Evolutionary conservation across 2,797 vertebrate genomes (phyloP).

Genomic region (Spheniscus humboldti): DNA sequence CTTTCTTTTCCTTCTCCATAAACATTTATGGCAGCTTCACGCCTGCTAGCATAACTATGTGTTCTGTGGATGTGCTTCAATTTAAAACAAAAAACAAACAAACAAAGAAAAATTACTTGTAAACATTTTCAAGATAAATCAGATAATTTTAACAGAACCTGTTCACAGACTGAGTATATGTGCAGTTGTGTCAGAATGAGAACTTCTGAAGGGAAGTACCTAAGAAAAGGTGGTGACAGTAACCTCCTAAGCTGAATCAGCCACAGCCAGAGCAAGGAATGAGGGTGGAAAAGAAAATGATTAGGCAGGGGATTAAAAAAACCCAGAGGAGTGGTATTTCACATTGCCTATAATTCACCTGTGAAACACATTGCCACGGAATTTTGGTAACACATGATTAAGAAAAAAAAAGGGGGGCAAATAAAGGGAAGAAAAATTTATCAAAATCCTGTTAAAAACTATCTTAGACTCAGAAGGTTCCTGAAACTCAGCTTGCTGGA

Average conservation of each 20-base stretch:
- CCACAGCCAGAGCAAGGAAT: neutral
- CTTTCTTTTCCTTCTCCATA: neutral
- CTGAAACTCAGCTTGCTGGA: neutral
- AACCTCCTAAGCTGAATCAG: neutral
- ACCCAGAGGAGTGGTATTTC: neutral
- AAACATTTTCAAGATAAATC: neutral
- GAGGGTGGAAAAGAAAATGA: neutral
- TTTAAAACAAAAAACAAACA: neutral
- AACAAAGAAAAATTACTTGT: neutral
- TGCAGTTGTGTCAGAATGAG: neutral
- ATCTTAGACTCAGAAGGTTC: neutral
- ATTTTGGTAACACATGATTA: neutral
- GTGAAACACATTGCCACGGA: neutral
- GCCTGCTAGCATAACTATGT: neutral
- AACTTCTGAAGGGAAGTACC: neutral
- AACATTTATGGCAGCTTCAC: neutral
- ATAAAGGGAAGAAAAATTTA: neutral
- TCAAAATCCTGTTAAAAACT: neutral
- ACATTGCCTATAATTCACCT: neutral
- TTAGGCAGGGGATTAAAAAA: neutral
- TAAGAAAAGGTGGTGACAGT: neutral
- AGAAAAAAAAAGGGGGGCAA: accelerated
- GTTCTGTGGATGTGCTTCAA: neutral
- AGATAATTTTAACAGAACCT: neutral
- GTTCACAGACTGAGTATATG: neutral